phyloP scores from a whole-genome alignment of 2,797 vertebrate species.

The Adelosebastes latens region DNA sequence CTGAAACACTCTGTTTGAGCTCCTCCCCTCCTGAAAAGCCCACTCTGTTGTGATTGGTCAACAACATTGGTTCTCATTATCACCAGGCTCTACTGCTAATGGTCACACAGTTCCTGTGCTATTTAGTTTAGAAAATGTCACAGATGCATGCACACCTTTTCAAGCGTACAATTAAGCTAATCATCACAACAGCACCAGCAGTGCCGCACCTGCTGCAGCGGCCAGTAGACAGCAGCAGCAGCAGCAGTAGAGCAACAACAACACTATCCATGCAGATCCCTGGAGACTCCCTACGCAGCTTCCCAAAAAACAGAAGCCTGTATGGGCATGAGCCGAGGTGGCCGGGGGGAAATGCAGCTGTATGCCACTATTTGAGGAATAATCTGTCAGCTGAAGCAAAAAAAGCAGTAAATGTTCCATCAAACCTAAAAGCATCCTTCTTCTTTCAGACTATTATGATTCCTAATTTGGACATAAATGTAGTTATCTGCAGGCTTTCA shows the following conservation, averaged over 20 bases:
- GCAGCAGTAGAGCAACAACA: constrained; percentile 23
- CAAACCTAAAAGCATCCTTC: background rate
- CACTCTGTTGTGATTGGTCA: too few species aligned
- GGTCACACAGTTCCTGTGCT: accelerated
- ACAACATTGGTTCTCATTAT: too few species aligned
- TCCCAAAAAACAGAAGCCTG: constrained; percentile 10
- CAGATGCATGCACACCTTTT: background rate
- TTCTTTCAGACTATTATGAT: background rate
- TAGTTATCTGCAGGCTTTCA: background rate
- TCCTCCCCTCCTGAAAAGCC: too few species aligned
- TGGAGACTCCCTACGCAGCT: constrained; percentile 6
- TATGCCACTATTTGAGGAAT: background rate
- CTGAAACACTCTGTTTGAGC: too few species aligned
- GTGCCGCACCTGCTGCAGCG: constrained; percentile 31
- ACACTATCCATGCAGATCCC: constrained; percentile 26
- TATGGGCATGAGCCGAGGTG: background rate
- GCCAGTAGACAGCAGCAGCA: constrained; percentile 13
- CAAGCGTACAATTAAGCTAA: constrained; percentile 16
- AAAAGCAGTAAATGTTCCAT: background rate
- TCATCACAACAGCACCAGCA: constrained; percentile 26
- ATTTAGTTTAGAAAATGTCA: background rate
- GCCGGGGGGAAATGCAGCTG: background rate
- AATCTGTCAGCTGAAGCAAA: background rate
- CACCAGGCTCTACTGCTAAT: background rate
- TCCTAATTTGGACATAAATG: constrained; percentile 8